These are phyloP conservation scores for Panthera leo DNA, from an alignment of 2,113 vertebrate species.

Conservation along the genomic window DNA sequence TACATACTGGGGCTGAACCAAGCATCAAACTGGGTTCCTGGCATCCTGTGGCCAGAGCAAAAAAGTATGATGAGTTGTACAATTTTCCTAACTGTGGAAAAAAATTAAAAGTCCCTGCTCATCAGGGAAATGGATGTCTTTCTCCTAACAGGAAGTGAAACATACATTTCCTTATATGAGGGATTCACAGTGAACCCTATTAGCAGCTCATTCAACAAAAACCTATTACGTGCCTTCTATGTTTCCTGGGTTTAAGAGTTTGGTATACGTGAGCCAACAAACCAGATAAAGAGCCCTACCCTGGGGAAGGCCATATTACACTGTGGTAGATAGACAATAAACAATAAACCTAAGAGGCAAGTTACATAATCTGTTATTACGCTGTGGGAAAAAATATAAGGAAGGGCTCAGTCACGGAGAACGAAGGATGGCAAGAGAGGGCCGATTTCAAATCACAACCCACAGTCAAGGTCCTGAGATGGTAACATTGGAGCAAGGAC, in stretches of 20 bases:
- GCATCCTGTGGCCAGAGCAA: neutral
- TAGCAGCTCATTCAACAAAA: neutral
- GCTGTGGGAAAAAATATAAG: neutral
- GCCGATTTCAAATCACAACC: neutral
- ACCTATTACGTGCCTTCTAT: neutral
- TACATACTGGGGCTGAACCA: neutral
- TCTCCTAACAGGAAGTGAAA: neutral
- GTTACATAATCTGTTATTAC: neutral
- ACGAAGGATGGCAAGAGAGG: neutral
- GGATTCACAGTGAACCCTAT: neutral
- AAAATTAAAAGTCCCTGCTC: neutral
- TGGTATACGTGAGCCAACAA: neutral
- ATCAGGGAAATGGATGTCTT: neutral
- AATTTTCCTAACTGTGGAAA: neutral
- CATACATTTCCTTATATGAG: neutral
- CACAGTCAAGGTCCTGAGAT: neutral
- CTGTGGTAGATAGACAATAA: neutral
- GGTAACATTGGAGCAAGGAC: neutral
- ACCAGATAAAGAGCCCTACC: neutral
- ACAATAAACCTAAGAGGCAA: neutral
- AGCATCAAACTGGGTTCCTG: neutral
- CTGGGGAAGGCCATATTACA: neutral
- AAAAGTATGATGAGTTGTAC: neutral
- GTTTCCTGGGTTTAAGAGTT: neutral
- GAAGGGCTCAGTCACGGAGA: neutral